A percentile compares a stretch with the other conserved stretches of the same genome.
phyloP scores from a whole-genome alignment of 2,797 vertebrate genomes.

The Phataginus tetradactyla region DNA sequence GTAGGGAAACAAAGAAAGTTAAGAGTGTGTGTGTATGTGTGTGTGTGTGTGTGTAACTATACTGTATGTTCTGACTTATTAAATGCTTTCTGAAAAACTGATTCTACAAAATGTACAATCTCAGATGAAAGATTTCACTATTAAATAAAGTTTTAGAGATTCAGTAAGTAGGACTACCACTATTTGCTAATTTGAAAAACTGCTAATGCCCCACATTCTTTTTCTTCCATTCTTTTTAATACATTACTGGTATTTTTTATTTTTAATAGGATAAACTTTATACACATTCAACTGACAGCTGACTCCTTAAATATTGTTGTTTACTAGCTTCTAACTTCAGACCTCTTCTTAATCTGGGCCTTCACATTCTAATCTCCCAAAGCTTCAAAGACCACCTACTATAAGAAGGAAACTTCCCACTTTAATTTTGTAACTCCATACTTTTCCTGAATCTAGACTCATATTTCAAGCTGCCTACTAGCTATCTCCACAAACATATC shows the following conservation, averaged over 20 bases:
- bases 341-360: neutral
- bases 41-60: neutral
- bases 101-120: neutral
- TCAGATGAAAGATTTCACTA: conserved; percentile 26
- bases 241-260: neutral
- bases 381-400: neutral
- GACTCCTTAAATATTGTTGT: neutral
- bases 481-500: neutral
- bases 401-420: neutral
- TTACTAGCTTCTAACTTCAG: neutral
- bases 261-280: neutral
- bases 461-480: neutral
- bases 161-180: conserved; percentile 10
- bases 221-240: neutral
- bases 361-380: neutral
- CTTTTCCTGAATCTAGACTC: neutral
- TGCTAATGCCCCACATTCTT: neutral
- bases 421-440: neutral
- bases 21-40: neutral
- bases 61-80: neutral
- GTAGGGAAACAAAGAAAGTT: neutral
- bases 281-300: neutral
- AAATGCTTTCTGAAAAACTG: neutral
- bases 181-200: neutral
- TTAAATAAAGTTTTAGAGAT: conserved; percentile 1